Base-by-base conservation (phyloP, 2,113 vertebrate genomes). In the Gasterosteus nipponicus region DNA sequence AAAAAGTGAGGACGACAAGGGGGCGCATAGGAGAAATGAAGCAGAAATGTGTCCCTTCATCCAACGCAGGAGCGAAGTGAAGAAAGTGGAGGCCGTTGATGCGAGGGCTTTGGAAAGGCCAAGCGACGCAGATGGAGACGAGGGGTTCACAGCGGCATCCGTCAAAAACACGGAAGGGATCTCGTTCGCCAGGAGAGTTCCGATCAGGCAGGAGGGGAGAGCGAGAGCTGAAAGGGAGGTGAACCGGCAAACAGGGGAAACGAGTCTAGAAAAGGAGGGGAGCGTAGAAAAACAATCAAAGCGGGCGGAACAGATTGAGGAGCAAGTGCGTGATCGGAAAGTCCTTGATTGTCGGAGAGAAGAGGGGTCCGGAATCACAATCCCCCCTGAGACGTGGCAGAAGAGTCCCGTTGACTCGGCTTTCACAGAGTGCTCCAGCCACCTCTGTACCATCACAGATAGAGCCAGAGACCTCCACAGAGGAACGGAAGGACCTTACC, bases 141-240 rank as follows among this genome's bases (percentile, higher is more conserved):
- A 86, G 39, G 91, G 91, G 0, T 94, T 94, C 73, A 93, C 81
- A 0, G 63, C 86, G 41, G 92, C 87, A 0, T 89, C 89, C 0
- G 71, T 91, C 35, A 92, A 84, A 86, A 92, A 84, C 80, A 88
- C 73, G 3, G 94, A 94, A 42, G 91, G 84, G n/a, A 80, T 93
- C 63, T 85, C 86, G 0, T 93, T 94, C 26, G 93, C 92, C 0
- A 87, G 78, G 31, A 85, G 83, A 81, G 70, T 94, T 5, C 83
- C 83, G 0, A 92, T 93, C 63, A 86, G 80, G 68, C 87, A 90
- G 19, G 92, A 92, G 1, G 86, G 79, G 51, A 90, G 69, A 84
- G 39, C 59, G 5, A 86, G 75, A 86, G 78, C 69, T 38, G 88
- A 91, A 4, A 81, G 67, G 63, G 89, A 89, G 0, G 39, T 14